Percentiles rank a stretch among this genome's conserved stretches.
These are phyloP conservation scores for Emydoidea blandingii DNA, from an alignment of 2,797 vertebrate genomes.

Conservation along the genomic window DNA sequence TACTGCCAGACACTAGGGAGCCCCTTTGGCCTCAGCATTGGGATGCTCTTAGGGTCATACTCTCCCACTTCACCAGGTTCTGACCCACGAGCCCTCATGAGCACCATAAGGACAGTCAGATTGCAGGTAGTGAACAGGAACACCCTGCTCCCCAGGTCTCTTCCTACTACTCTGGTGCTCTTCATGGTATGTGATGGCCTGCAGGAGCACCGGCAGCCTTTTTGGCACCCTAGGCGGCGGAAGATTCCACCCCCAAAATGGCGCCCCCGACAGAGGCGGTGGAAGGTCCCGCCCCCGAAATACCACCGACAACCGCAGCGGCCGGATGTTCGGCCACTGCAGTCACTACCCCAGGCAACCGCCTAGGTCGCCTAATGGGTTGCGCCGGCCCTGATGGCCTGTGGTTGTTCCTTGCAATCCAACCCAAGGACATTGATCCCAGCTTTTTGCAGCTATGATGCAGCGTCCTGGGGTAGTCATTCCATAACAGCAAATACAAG, in stretches of 20 bases:
- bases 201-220: too few species aligned
- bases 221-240: too few species aligned
- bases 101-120: not conserved
- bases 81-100: not conserved
- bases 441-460: not conserved
- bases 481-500: not conserved
- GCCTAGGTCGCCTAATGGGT: too few species aligned
- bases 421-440: not conserved
- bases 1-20: not conserved
- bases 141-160: not conserved
- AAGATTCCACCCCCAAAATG: too few species aligned
- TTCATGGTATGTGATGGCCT: not conserved
- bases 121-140: not conserved
- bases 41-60: not conserved
- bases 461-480: not conserved
- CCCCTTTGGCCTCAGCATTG: too few species aligned
- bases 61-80: not conserved
- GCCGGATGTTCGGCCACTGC: too few species aligned
- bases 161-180: not conserved
- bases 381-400: not conserved
- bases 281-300: too few species aligned
- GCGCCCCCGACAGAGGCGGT: too few species aligned
- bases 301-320: too few species aligned
- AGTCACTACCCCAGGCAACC: too few species aligned
- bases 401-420: not conserved